These are phyloP conservation scores for Agrotis puta DNA, from an alignment of 2,888 invertebrate species.

Conservation along the genomic window DNA sequence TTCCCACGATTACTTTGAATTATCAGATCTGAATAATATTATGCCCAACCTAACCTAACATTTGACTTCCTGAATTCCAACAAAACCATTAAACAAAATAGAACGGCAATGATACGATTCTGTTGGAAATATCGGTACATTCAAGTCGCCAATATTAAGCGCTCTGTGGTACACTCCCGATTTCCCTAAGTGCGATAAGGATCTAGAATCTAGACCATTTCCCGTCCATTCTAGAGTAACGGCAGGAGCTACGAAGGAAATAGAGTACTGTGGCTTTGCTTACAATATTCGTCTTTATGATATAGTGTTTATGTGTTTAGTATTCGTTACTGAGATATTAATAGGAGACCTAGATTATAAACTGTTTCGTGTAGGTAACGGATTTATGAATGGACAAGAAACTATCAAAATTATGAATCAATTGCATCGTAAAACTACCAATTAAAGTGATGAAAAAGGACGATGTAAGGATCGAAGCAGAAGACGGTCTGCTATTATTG, in stretches of 20 bases:
- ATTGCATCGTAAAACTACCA: too few species aligned
- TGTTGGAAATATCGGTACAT: constrained; percentile 56
- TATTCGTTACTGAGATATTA: constrained; percentile 33
- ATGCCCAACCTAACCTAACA: neutral
- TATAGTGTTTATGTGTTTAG: constrained; percentile 35
- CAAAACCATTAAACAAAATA: constrained; percentile 17
- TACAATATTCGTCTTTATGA: constrained; percentile 41
- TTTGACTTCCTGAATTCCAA: constrained; percentile 28
- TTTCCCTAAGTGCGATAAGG: constrained; percentile 77
- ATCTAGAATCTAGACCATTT: constrained; percentile 79
- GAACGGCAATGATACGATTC: constrained; percentile 41
- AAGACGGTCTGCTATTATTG: too few species aligned
- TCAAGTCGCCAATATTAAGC: constrained; percentile 59
- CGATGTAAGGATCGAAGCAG: too few species aligned
- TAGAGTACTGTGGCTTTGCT: constrained; percentile 42
- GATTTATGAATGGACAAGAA: neutral
- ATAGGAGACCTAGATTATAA: constrained; percentile 11
- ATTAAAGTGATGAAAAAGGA: too few species aligned
- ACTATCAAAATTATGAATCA: neutral
- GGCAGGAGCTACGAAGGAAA: constrained; percentile 59
- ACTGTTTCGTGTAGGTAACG: neutral
- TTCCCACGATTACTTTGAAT: constrained; percentile 3
- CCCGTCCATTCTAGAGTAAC: constrained; percentile 67
- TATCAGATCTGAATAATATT: constrained; percentile 13
- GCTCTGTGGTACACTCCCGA: constrained; percentile 65